Conservation (phyloP, 2,797 vertebrate species). For the Alca torda region DNA sequence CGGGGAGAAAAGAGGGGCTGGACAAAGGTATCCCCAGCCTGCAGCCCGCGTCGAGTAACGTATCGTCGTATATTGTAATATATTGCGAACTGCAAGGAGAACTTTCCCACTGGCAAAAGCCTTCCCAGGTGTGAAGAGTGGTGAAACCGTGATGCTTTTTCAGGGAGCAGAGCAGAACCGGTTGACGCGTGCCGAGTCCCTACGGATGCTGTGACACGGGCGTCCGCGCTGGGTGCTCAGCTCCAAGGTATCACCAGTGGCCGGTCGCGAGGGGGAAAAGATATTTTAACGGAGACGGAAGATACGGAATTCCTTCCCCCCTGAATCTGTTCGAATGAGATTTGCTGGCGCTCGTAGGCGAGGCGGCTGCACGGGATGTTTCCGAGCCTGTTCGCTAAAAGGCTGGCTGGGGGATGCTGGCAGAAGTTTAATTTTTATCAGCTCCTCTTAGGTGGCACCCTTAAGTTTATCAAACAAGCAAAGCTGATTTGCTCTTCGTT, state of each 20-base stretch:
- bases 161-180: neutral
- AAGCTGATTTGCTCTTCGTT: constrained; percentile 70
- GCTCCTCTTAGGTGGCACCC: constrained; percentile 52
- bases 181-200: rapidly evolving
- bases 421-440: constrained; percentile 61
- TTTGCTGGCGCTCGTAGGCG: neutral
- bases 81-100: neutral
- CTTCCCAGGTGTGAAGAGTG: neutral
- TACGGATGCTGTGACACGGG: rapidly evolving
- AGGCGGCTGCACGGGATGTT: neutral
- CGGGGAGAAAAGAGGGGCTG: neutral
- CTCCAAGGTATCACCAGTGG: neutral
- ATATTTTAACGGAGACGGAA: neutral
- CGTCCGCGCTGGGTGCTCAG: neutral
- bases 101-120: neutral
- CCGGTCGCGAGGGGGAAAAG: neutral
- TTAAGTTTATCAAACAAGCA: constrained; percentile 69
- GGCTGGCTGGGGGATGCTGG: constrained; percentile 28
- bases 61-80: neutral
- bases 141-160: neutral
- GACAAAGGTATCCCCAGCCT: neutral
- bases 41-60: neutral
- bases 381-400: neutral
- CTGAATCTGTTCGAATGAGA: neutral
- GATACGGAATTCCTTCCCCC: neutral